Conservation (phyloP, 2,797 vertebrate genomes). For the Spinus pinus region DNA sequence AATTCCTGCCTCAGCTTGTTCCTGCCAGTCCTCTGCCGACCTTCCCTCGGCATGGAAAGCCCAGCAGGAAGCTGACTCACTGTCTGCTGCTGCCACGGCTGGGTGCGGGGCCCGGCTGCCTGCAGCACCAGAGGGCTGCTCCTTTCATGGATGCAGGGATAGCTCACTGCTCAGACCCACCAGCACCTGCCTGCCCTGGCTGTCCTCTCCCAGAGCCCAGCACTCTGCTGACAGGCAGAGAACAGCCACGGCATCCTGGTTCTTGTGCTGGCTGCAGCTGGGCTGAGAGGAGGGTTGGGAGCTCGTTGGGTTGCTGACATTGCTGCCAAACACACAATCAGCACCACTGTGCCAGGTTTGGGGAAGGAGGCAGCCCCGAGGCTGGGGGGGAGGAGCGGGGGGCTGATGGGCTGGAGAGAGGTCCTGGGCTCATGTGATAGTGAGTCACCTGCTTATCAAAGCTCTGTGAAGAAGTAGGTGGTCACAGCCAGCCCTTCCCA, state of each 20-base stretch:
- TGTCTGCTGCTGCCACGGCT: neutral
- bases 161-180: neutral
- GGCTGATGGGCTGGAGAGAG: neutral
- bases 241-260: neutral
- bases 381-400: rapidly evolving
- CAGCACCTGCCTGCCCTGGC: neutral
- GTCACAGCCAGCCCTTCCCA: neutral
- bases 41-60: neutral
- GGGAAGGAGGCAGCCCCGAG: neutral
- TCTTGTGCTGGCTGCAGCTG: neutral
- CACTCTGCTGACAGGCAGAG: neutral
- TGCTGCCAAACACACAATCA: rapidly evolving
- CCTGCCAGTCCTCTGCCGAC: conserved; percentile 12
- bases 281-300: neutral
- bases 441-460: neutral
- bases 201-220: neutral
- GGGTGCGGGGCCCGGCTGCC: neutral
- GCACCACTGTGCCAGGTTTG: rapidly evolving
- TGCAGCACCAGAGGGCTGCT: neutral
- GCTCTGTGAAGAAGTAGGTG: neutral
- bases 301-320: rapidly evolving
- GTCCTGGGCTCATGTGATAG: rapidly evolving
- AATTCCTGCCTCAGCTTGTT: conserved; percentile 48
- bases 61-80: conserved; percentile 64
- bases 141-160: neutral